A percentile compares a stretch with the other conserved stretches of the same genome.
Evolutionary conservation across 1,140 invertebrate species (phyloP).

Genomic region (Hirudo medicinalis): DNA sequence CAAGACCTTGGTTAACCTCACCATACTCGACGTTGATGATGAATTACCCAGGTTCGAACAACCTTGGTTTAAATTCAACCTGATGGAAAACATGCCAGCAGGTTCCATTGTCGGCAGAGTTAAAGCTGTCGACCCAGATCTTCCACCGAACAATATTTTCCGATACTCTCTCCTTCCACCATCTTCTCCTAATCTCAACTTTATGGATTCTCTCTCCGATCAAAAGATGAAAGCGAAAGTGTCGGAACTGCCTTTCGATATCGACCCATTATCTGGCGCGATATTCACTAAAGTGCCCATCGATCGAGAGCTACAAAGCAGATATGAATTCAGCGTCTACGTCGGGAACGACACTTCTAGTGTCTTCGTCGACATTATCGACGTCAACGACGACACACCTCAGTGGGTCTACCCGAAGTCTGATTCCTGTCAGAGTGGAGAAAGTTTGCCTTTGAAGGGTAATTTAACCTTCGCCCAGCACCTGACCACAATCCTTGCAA

Average conservation of each 20-base stretch:
- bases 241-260: neutral
- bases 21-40: conserved; percentile 19
- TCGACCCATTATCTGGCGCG: neutral
- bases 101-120: conserved; percentile 28
- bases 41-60: conserved; percentile 17
- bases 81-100: conserved; percentile 30
- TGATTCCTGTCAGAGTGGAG: neutral
- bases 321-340: conserved; percentile 4
- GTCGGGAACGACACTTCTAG: neutral
- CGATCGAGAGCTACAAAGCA: neutral
- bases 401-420: neutral
- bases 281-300: neutral
- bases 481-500: neutral
- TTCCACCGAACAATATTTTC: conserved; percentile 10
- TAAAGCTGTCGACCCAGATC: conserved; percentile 26
- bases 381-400: neutral
- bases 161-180: conserved; percentile 2
- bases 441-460: neutral
- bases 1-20: conserved; percentile 5
- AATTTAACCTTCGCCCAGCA: neutral
- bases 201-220: neutral
- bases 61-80: conserved; percentile 10
- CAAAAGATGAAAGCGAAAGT: neutral
- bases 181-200: neutral
- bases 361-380: neutral